Conservation (phyloP, 2,888 invertebrate species). For the Cataglyphis cursor region DNA sequence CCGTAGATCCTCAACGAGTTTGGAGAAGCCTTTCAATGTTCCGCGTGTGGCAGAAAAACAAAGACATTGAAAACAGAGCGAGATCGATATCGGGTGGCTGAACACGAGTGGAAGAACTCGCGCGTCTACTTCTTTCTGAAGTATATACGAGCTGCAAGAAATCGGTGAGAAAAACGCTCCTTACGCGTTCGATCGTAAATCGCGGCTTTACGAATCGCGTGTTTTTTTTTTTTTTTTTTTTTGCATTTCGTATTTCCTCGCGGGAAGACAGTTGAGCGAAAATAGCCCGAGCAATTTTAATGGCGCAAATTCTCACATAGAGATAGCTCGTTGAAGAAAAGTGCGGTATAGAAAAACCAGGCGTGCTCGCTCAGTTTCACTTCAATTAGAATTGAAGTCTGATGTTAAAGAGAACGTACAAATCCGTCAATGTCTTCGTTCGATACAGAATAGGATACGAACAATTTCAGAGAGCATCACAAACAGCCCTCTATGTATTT, state of each 20-base stretch:
- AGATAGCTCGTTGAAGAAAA: slow-evolving; percentile 48
- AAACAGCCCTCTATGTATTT: slow-evolving; percentile 25
- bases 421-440: slow-evolving; percentile 57
- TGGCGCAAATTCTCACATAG: slow-evolving; percentile 53
- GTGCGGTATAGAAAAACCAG: slow-evolving; percentile 39
- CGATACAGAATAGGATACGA: slow-evolving; percentile 22
- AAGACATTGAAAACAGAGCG: slow-evolving; percentile 56
- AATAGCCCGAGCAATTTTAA: slow-evolving; percentile 54
- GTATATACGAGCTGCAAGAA: slow-evolving; percentile 40
- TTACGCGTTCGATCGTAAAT: slow-evolving; percentile 51
- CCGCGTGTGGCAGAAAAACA: slow-evolving; percentile 58
- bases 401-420: slow-evolving; percentile 47
- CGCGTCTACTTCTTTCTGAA: slow-evolving; percentile 49
- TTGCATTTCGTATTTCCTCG: slow-evolving; percentile 23
- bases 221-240: slow-evolving; percentile 27
- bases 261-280: slow-evolving; percentile 43
- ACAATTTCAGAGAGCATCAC: slow-evolving; percentile 18
- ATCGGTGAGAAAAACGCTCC: slow-evolving; percentile 46
- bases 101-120: slow-evolving; percentile 53
- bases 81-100: slow-evolving; percentile 55
- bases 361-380: slow-evolving; percentile 42
- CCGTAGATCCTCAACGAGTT: slow-evolving; percentile 57
- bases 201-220: slow-evolving; percentile 37
- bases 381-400: slow-evolving; percentile 54
- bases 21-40: slow-evolving; percentile 58